Percentiles rank a stretch among this genome's conserved stretches.
These are phyloP conservation scores for Brachionus paranguensis DNA, from an alignment of 1,140 invertebrate species.

Conservation along the genomic window DNA sequence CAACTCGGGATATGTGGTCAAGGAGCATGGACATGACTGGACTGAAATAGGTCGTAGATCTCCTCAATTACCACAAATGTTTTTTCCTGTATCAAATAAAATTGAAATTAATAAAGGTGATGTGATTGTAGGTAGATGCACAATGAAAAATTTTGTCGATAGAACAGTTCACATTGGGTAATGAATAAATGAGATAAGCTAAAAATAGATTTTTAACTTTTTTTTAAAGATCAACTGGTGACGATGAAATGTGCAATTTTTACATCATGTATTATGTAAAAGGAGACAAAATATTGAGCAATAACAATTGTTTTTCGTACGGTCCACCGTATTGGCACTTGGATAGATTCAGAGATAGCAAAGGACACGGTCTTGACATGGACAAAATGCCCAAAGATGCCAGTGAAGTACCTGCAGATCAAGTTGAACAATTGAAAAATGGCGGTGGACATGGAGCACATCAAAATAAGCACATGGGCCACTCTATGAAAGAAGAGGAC, in stretches of 20 bases:
- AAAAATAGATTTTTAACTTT: background rate
- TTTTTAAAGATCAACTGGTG: slow-evolving; percentile 19
- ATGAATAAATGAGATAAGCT: background rate
- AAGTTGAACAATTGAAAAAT: background rate
- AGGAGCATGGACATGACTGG: slow-evolving; percentile 47
- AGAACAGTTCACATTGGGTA: slow-evolving; percentile 35
- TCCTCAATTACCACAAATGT: slow-evolving; percentile 53
- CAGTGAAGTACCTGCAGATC: background rate
- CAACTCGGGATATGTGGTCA: slow-evolving; percentile 51
- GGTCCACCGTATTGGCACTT: slow-evolving; percentile 39
- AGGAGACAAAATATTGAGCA: slow-evolving; percentile 9
- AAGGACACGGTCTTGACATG: background rate
- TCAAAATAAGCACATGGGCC: background rate
- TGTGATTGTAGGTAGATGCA: slow-evolving; percentile 38
- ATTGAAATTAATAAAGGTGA: slow-evolving; percentile 40
- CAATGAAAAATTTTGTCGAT: slow-evolving; percentile 39
- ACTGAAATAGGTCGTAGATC: slow-evolving; percentile 52
- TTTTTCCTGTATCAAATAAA: background rate
- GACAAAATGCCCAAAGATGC: slow-evolving; percentile 4
- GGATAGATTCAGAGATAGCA: slow-evolving; percentile 3
- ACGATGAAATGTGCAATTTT: slow-evolving; percentile 41
- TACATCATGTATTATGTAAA: slow-evolving; percentile 38
- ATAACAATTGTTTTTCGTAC: background rate
- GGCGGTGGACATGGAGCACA: background rate
- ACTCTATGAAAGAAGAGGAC: background rate